Evolutionary conservation across 1,140 invertebrate genomes (phyloP), one percentile per base, ranked within the genome.

Genomic region (Brachionus paranguensis): DNA sequence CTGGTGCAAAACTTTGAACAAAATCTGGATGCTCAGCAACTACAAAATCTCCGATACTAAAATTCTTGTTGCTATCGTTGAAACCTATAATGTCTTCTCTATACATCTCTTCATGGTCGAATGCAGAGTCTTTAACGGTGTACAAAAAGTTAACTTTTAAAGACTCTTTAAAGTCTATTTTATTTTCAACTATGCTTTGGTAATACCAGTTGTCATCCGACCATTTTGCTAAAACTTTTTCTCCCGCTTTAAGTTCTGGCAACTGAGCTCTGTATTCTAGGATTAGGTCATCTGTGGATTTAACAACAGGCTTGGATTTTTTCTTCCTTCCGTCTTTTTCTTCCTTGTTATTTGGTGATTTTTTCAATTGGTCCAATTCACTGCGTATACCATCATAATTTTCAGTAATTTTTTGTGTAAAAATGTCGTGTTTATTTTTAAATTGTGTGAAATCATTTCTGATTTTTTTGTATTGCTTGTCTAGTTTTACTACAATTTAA

Each of bases 191-290:
- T 14, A 76, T 37, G 4, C 88, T 86, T 85, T 84, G 83, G 78
- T 88, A 88, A 64, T 87, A 88, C 88, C 88, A 88, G 24, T 87
- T 86, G 55, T 88, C 88, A 85, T 88, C 88, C 1, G 84, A 76
- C 86, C 87, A 88, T 1, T 86, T 83, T 55, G 88, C 86, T 47
- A 88, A 84, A 2, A 88, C 87, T 78, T 87, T 86, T 84, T 87
- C 86, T 29, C 86, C 84, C 27, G 11, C 29, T 47, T 65, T 14
- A 20, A 85, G 10, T 3, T 83, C 43, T 11, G 78, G 29, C 33
- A 84, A 43, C 33, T 55, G 10, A 17, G 14, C 6, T 65, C 74
- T 76, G 24, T 65, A 47, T 24, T 84, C 45, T 0, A 43, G 29
- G 20, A 76, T 43, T 10, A 20, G 41, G 11, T 10, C 20, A 10